Base-by-base conservation (phyloP, 1,140 invertebrate species). In the Antheraea pernyi region DNA sequence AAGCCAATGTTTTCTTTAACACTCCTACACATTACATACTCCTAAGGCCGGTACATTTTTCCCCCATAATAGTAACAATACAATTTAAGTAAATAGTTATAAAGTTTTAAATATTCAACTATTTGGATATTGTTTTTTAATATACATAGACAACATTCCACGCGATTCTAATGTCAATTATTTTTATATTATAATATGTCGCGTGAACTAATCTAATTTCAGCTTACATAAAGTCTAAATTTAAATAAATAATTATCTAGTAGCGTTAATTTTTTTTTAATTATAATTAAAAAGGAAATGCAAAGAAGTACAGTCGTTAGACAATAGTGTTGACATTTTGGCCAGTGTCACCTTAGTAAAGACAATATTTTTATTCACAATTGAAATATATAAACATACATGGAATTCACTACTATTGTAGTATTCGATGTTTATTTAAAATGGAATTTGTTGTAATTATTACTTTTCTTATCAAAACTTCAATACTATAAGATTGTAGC, bases 1-100 rank as follows among this genome's bases (percentile, higher is more conserved):
- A 89, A 89, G 87, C 85, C 83, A 77, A 53, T 53, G 61, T 77
- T 80, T 73, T 80, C 77, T 78, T 80, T 84, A 84, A 84, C 82
- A 84, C 77, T 76, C 77, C 80, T 88, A 84, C 79, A 79, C 80
- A 80, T 88, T 87, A 90, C 80, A 30, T 30, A 30, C 11, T 81
- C 76, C 89, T 91, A 91, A 89, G 89, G 89, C 89, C 89, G 89
- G 88, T 87, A 91, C 82, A 87, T 80, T 74, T 80, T 80, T 81
- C 79, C 61, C 77, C 79, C 75, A 81, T 79, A 81, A 87, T 89
- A 90, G 18, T 78, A 87, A 86, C 78, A 84, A 88, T 83, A 87
- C 84, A 88, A 82, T 88, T 88, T 85, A 84, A 85, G 39, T 42
- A 83, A 86, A 82, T 86, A 85, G 85, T 77, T 76, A 72, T 87